Evolutionary conservation across 2,797 vertebrate genomes (phyloP).

Genomic region (Chrosomus eos): DNA sequence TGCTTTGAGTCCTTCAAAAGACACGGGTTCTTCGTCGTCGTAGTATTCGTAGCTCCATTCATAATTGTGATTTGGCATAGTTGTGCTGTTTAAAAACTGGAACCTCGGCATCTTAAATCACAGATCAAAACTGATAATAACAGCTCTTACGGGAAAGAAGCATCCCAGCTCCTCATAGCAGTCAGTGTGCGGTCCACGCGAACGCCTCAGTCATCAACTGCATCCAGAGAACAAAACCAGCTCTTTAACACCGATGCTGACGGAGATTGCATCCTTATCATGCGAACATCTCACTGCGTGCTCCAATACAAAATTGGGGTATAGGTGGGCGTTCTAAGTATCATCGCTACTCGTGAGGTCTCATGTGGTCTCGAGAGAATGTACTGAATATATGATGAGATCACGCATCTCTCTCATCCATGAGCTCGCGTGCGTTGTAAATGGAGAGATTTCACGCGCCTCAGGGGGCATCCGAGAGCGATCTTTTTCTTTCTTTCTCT

Average conservation of each 20-base stretch:
- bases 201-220: background rate
- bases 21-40: slow-evolving; percentile 85
- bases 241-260: background rate
- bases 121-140: slow-evolving; percentile 7
- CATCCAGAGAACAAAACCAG: background rate
- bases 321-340: background rate
- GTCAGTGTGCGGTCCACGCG: background rate
- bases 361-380: background rate
- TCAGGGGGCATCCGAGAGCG: slow-evolving; percentile 17
- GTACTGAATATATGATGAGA: background rate
- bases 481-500: background rate
- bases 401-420: slow-evolving; percentile 26
- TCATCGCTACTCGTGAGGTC: background rate
- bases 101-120: slow-evolving; percentile 51
- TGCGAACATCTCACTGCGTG: background rate
- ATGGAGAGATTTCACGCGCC: slow-evolving; percentile 6
- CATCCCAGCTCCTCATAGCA: background rate
- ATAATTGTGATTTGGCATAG: slow-evolving; percentile 72
- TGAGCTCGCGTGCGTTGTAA: background rate
- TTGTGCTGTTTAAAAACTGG: slow-evolving; percentile 53
- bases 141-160: background rate
- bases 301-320: background rate
- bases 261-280: background rate
- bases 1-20: slow-evolving; percentile 88
- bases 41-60: slow-evolving; percentile 91